A percentile compares a stretch with the other conserved stretches of the same genome.
These are phyloP conservation scores for Myopa tessellatipennis DNA, from an alignment of 2,888 invertebrate species.

Conservation along the genomic window DNA sequence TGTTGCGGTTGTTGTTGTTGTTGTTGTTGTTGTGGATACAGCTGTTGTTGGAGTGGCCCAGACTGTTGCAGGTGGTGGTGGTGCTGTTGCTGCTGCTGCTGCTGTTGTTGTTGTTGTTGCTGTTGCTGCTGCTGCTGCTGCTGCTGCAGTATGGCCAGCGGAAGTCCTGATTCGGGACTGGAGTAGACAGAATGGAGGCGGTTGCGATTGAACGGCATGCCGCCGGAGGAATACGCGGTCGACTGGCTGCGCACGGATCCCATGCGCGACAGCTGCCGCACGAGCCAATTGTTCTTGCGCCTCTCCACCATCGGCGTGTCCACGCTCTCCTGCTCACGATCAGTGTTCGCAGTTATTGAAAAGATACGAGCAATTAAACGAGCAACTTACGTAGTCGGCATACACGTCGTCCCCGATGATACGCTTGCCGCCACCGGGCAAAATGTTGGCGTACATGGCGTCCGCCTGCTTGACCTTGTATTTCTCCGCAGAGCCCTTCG, in stretches of 20 bases:
- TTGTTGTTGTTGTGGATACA: slow-evolving; percentile 45
- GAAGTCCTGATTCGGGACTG: slow-evolving; percentile 73
- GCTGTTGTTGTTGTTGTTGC: slow-evolving; percentile 61
- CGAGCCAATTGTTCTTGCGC: slow-evolving; percentile 86
- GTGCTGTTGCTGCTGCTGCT: slow-evolving; percentile 58
- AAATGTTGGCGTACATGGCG: slow-evolving; percentile 85
- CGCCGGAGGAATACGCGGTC: slow-evolving; percentile 84
- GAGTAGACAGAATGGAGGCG: slow-evolving; percentile 82
- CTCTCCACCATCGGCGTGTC: slow-evolving; percentile 88
- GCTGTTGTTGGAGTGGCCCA: slow-evolving; percentile 63
- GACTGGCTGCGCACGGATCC: slow-evolving; percentile 87
- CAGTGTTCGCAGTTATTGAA: too few relatives aligned
- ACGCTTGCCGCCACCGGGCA: slow-evolving; percentile 71
- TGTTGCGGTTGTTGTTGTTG: slow-evolving; percentile 52
- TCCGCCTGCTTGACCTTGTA: slow-evolving; percentile 87
- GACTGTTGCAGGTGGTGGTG: slow-evolving; percentile 64
- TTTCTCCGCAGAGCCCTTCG: slow-evolving; percentile 87
- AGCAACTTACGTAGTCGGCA: slow-evolving; percentile 84
- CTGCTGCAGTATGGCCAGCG: slow-evolving; percentile 62
- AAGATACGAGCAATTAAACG: too few relatives aligned
- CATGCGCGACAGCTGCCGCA: slow-evolving; percentile 86
- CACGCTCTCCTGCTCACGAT: slow-evolving; percentile 81
- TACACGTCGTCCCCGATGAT: slow-evolving; percentile 83
- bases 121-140: slow-evolving; percentile 62
- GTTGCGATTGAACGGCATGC: slow-evolving; percentile 78